Base-by-base conservation (phyloP, 2,797 vertebrate genomes). In the Uromys caudimaculatus region DNA sequence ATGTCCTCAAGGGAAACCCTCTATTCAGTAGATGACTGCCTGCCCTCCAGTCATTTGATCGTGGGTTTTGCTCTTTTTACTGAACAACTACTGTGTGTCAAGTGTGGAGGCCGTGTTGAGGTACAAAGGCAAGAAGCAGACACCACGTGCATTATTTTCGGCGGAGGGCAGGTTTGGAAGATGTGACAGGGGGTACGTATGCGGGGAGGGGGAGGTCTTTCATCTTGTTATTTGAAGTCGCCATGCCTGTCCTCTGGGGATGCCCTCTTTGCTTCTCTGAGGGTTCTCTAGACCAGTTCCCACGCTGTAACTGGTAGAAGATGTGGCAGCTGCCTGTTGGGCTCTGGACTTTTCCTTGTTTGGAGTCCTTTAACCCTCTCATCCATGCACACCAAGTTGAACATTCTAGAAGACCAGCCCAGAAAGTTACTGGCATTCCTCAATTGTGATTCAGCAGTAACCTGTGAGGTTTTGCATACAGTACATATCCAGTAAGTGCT, bases 231-330 rank as follows among this genome's bases (percentile, higher is more conserved):
- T 52, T 69, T 54, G 4, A 27, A 27, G 4, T 10, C 38, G 0
- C 0, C 3, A 17, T 35, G n/a, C 3, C 16, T 16, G 1, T 12
- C 32, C 24, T 69, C 67, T n/a, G 3, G 32, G 19, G 5, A 47
- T 69, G 21, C 56, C 60, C 35, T 77, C 52, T 89, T 60, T 52
- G 27, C 19, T 2, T 41, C 56, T n/a, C 27, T 32, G 3, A 0
- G 41, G 50, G 24, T 44, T 52, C 6, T 29, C 62, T 87, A 29
- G 16, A 6, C 23, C 56, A 75, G 19, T 9, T 77, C 58, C 67
- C n/a, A 41, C 29, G 16, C 58, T 21, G 38, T 38, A 32, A 77
- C 52, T 81, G 84, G 77, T 32, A 83, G 54, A 54, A 44, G 54
- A 44, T 27, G 6, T 41, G 47, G 29, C 29, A 75, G 29, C 75